These are phyloP conservation scores for Dendropsophus ebraccatus DNA, from an alignment of 2,113 vertebrate species.

Conservation along the genomic window DNA sequence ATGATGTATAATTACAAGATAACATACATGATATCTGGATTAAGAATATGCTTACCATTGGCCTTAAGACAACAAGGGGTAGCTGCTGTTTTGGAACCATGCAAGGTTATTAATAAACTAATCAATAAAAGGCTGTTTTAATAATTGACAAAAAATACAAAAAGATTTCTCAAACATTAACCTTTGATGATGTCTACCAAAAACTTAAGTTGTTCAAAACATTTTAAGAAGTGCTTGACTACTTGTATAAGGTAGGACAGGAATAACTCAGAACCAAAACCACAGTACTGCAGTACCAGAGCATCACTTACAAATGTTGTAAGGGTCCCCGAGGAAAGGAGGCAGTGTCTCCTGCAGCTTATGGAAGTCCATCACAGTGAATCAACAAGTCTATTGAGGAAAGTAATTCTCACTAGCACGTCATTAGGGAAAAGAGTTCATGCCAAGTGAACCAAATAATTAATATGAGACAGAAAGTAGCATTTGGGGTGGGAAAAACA, in stretches of 20 bases:
- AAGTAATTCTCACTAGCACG: constrained; percentile 46
- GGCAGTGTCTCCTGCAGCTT: constrained; percentile 24
- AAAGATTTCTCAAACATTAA: too few relatives aligned
- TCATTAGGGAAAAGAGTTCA: constrained; percentile 56
- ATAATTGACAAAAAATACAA: too few relatives aligned
- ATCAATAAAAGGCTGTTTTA: too few relatives aligned
- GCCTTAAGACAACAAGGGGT: too few relatives aligned
- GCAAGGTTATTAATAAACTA: too few relatives aligned
- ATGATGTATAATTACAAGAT: too few relatives aligned
- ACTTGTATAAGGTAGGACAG: background rate
- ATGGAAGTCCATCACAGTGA: constrained; percentile 34
- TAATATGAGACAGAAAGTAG: constrained; percentile 56
- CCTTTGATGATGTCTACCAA: too few relatives aligned
- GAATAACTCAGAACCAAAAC: background rate
- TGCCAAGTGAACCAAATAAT: constrained; percentile 59
- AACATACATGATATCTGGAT: too few relatives aligned
- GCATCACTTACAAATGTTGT: constrained; percentile 11
- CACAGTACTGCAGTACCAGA: background rate
- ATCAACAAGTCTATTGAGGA: constrained; percentile 45
- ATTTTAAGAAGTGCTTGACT: too few relatives aligned
- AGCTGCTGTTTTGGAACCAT: too few relatives aligned
- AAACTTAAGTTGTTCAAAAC: too few relatives aligned
- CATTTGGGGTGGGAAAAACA: constrained; percentile 52
- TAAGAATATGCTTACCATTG: too few relatives aligned
- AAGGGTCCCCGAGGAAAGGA: background rate